Evolutionary conservation across 2,888 invertebrate species (phyloP).

Genomic region (Cheiracanthium punctorium): DNA sequence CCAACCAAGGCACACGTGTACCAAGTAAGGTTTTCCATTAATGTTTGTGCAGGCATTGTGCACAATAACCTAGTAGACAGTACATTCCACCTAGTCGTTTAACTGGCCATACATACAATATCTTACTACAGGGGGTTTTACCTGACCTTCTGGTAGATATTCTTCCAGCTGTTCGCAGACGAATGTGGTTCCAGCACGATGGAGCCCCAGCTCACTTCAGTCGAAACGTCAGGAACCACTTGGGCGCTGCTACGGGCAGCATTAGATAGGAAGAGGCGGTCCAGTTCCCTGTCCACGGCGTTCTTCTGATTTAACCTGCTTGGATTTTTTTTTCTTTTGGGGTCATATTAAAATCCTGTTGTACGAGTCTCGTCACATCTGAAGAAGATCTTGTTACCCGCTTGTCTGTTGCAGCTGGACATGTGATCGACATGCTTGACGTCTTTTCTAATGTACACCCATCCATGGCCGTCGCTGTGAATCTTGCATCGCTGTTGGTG

Average conservation of each 20-base stretch:
- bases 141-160: neutral
- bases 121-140: neutral
- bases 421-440: neutral
- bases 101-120: neutral
- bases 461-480: too few relatives aligned
- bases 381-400: neutral
- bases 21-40: constrained; percentile 18
- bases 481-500: too few relatives aligned
- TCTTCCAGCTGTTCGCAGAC: constrained; percentile 9
- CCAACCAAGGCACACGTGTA: neutral
- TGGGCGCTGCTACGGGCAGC: neutral
- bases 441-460: neutral
- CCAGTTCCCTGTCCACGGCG: neutral
- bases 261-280: neutral
- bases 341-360: neutral
- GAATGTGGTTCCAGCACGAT: constrained; percentile 7
- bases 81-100: neutral
- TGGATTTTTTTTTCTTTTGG: neutral
- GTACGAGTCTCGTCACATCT: neutral
- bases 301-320: neutral
- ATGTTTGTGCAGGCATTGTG: constrained; percentile 5
- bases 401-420: neutral
- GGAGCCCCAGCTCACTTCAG: too few relatives aligned
- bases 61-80: neutral
- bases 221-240: neutral